Conservation (phyloP, 2,888 invertebrate species). For the Orgyia antiqua region DNA sequence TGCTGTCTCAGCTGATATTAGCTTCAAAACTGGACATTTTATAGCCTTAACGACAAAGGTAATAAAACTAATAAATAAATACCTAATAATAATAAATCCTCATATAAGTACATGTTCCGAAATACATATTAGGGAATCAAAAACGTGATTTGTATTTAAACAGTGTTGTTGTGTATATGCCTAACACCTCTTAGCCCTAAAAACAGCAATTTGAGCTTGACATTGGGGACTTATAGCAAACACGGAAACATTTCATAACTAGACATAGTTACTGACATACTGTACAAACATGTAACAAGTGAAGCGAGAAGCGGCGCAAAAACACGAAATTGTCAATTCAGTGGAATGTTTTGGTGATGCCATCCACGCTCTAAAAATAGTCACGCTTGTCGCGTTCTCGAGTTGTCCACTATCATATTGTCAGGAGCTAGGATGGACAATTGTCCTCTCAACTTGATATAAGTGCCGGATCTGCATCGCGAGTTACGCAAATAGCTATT, state of each 20-base stretch:
- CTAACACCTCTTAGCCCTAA: not conserved
- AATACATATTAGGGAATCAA: too few species aligned
- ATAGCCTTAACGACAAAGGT: slow-evolving; percentile 32
- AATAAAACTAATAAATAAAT: too few species aligned
- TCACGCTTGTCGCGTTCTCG: slow-evolving; percentile 46
- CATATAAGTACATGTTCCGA: too few species aligned
- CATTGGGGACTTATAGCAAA: slow-evolving; percentile 16
- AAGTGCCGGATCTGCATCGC: slow-evolving; percentile 28
- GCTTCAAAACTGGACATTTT: slow-evolving; percentile 34
- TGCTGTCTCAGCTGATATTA: slow-evolving; percentile 9
- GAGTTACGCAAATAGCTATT: slow-evolving; percentile 29
- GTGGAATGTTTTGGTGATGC: slow-evolving; percentile 55
- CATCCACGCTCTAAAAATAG: slow-evolving; percentile 65
- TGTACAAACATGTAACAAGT: slow-evolving; percentile 10
- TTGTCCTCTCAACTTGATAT: slow-evolving; percentile 33
- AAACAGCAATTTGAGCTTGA: slow-evolving; percentile 17
- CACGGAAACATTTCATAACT: slow-evolving; percentile 16
- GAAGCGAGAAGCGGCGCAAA: slow-evolving; percentile 33
- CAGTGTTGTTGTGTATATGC: too few species aligned
- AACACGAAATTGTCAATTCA: slow-evolving; percentile 45
- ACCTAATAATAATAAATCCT: too few species aligned
- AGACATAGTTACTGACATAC: too few species aligned
- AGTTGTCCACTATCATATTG: slow-evolving; percentile 56
- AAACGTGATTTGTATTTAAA: too few species aligned
- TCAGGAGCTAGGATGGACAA: slow-evolving; percentile 46